Percentiles rank a stretch among this genome's conserved stretches.
These are phyloP conservation scores for Plutomurus gul DNA, from an alignment of 1,140 invertebrate genomes.

Conservation along the genomic window DNA sequence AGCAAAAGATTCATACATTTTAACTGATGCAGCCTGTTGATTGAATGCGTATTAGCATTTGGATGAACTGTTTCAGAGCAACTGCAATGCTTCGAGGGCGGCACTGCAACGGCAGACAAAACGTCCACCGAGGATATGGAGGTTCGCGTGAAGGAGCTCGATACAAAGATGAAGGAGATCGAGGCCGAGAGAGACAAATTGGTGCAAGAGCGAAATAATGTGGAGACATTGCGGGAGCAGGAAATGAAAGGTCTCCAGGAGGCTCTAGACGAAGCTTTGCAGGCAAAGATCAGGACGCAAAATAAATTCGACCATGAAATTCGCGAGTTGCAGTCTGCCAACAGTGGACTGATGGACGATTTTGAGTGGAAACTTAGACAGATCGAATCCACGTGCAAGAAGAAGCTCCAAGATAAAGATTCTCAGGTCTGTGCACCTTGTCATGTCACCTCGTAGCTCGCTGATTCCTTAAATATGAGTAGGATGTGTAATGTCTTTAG, in stretches of 20 bases:
- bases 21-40: neutral
- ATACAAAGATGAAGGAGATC: conserved; percentile 49
- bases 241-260: conserved; percentile 62
- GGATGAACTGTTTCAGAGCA: conserved; percentile 50
- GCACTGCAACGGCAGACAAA: conserved; percentile 55
- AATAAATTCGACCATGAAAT: conserved; percentile 66
- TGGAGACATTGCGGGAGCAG: conserved; percentile 59
- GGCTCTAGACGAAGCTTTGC: conserved; percentile 65
- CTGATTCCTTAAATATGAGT: too few species aligned
- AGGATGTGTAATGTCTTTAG: too few species aligned
- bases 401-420: conserved; percentile 64
- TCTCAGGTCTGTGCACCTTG: conserved; percentile 55
- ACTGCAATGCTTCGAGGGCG: conserved; percentile 53
- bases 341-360: conserved; percentile 66
- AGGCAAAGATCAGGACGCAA: conserved; percentile 64
- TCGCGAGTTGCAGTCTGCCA: conserved; percentile 64
- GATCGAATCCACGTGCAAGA: conserved; percentile 67
- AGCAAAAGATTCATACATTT: neutral
- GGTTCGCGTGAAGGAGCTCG: conserved; percentile 59
- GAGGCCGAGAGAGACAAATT: conserved; percentile 59
- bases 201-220: conserved; percentile 56
- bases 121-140: conserved; percentile 59
- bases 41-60: neutral
- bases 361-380: conserved; percentile 72
- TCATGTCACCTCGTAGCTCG: neutral